Conservation (phyloP, 2,797 vertebrate genomes). For the Melopsittacus undulatus region DNA sequence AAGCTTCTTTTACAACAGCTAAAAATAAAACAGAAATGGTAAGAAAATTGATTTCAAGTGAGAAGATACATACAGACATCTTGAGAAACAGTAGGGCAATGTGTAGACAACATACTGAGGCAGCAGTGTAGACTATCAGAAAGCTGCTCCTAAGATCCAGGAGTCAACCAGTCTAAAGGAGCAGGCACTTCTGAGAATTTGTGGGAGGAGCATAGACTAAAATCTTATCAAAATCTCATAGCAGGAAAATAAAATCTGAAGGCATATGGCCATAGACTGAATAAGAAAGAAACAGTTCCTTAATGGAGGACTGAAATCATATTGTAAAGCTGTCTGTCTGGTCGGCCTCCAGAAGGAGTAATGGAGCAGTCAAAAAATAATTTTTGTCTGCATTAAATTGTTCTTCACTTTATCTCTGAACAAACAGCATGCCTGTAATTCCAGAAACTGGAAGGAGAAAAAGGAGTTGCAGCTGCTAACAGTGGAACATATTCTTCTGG, state of each 20-base stretch:
- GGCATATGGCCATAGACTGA: not conserved
- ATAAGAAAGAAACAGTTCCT: not conserved
- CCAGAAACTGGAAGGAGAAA: constrained; percentile 11
- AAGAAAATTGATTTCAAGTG: not conserved
- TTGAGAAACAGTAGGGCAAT: not conserved
- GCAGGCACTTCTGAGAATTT: not conserved
- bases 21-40: not conserved
- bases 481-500: not conserved
- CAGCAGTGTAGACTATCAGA: not conserved
- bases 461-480: not conserved
- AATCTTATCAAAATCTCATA: not conserved
- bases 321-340: not conserved
- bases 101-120: not conserved
- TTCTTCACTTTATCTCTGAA: constrained; percentile 33
- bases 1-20: not conserved
- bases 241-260: not conserved
- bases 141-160: not conserved
- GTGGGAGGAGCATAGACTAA: not conserved
- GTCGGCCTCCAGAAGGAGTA: not conserved
- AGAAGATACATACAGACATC: not conserved
- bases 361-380: not conserved
- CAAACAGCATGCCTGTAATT: constrained; percentile 10
- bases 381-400: not conserved
- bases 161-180: not conserved
- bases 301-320: not conserved